These are phyloP conservation scores for Apotomis turbidana DNA, from an alignment of 2,888 invertebrate species.

Conservation along the genomic window DNA sequence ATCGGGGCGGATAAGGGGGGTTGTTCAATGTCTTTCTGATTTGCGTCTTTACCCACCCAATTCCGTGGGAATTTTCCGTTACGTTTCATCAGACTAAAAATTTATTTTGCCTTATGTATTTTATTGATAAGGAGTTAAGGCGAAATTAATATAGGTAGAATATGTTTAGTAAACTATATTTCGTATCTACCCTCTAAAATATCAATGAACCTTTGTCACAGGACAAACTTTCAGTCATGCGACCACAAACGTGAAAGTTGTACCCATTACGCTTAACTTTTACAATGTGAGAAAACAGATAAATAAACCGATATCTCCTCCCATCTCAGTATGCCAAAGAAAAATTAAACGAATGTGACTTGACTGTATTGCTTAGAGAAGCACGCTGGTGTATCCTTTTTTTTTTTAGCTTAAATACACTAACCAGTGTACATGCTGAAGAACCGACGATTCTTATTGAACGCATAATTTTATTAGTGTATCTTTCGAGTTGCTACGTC, in stretches of 20 bases:
- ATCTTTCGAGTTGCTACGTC: no score
- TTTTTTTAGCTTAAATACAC: no score
- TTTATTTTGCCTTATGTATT: no score
- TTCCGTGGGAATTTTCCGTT: conserved; percentile 34
- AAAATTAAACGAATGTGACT: conserved; percentile 44
- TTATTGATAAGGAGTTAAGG: no score
- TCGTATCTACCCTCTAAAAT: conserved; percentile 10
- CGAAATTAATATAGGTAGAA: no score
- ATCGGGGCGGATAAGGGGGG: conserved; percentile 54
- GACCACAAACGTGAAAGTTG: conserved; percentile 28
- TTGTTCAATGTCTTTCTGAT: conserved; percentile 33
- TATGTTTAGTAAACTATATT: neutral
- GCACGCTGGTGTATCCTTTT: neutral
- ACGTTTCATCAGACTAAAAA: conserved; percentile 4
- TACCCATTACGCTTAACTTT: conserved; percentile 37
- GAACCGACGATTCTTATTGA: no score
- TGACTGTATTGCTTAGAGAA: conserved; percentile 6
- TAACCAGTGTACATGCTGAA: neutral
- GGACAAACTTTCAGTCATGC: conserved; percentile 14
- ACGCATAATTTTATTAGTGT: no score
- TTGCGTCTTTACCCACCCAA: conserved; percentile 21
- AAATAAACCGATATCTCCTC: conserved; percentile 43
- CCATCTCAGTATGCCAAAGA: conserved; percentile 46
- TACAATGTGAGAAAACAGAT: conserved; percentile 36
- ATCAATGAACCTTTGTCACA: conserved; percentile 7